Evolutionary conservation across 2,797 vertebrate genomes (phyloP), one percentile per base, ranked within the genome.

Genomic region (Sebastes kiyomatsui): DNA sequence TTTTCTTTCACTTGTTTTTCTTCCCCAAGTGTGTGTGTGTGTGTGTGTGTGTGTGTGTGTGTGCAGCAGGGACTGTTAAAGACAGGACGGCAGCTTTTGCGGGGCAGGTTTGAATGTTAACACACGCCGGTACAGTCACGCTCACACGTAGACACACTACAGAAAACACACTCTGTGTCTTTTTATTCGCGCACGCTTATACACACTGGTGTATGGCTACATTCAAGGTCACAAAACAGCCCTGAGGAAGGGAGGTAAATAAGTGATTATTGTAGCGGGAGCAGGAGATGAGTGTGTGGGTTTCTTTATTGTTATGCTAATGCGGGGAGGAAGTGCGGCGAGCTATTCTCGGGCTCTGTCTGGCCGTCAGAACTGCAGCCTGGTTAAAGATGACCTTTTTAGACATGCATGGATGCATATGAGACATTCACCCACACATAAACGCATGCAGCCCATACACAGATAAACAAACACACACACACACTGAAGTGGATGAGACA

Each of bases 281-380:
- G 84, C 56, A 76, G 80, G 67, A 81, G 83, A 84, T 77, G 72
- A 88, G 87, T 65, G 79, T 77, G 86, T 77, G 66, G 61, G 55
- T 86, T 87, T 85, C 78, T 83, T 90, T 87, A 85, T 91, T 91
- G 92, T 91, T 88, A 91, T 92, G 87, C 83, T 91, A 93, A 94
- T 93, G 56, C 18, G 1, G 5, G 8, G 58, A 82, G 86, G 82
- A 87, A 72, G 74, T 59, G 84, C 4, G 23, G 73, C 2, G 3
- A 66, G 77, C 62, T 16, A 10, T 81, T 86, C 82, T 77, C 32
- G 18, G 73, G 61, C 59, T 62, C 58, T 3, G 86, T 78, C 71
- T 75, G 86, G 67, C 82, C 10, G 30, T 74, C 35, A 28, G 60
- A 58, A 38, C 76, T 8, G 49, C 77, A 75, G 80, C 75, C 83